These are phyloP conservation scores for Liodrosophila aerea DNA, from an alignment of 2,888 invertebrate species.

Conservation along the genomic window DNA sequence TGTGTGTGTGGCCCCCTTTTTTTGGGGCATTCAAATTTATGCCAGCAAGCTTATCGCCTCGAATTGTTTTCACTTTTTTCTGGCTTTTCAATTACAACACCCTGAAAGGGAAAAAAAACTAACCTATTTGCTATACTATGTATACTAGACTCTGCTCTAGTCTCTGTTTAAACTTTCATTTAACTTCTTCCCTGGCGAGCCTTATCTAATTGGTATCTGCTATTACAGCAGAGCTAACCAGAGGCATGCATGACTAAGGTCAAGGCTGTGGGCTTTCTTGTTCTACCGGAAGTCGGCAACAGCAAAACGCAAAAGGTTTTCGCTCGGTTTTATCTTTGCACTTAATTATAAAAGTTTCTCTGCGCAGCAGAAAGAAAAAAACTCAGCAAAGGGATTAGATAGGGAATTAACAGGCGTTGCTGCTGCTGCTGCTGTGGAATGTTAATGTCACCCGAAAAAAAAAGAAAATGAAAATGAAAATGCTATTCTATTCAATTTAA, in stretches of 20 bases:
- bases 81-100: conserved; percentile 3
- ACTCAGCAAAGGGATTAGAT: not conserved
- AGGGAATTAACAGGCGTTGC: conserved; percentile 12
- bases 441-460: not conserved
- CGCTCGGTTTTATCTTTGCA: conserved; percentile 37
- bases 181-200: no score
- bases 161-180: no score
- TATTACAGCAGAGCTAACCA: not conserved
- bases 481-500: conserved; percentile 16
- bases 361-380: not conserved
- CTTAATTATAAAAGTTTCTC: conserved; percentile 63
- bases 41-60: conserved; percentile 32
- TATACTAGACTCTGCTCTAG: no score
- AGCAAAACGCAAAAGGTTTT: conserved; percentile 38
- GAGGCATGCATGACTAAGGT: conserved; percentile 35
- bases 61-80: conserved; percentile 30
- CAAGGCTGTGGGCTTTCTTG: conserved; percentile 49
- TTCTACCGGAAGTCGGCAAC: conserved; percentile 28
- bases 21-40: conserved; percentile 21
- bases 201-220: not conserved
- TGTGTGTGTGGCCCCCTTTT: not conserved
- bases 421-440: conserved; percentile 5
- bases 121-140: no score
- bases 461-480: conserved; percentile 3
- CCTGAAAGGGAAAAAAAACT: not conserved